Base-by-base conservation (phyloP, 2,888 invertebrate species). In the Gymnoscelis rufifasciata region DNA sequence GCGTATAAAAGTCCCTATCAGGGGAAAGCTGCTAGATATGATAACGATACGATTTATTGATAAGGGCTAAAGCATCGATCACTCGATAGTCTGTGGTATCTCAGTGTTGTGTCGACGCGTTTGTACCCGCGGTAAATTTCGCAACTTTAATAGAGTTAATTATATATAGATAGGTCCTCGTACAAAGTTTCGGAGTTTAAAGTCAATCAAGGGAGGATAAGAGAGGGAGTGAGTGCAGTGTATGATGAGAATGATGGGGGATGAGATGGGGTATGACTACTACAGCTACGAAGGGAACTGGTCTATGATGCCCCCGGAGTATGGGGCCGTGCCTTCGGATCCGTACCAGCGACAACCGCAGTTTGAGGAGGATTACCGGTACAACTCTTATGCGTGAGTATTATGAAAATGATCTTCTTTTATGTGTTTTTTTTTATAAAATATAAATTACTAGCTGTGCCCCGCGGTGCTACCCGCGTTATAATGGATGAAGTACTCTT, bases 221-320 rank as follows among this genome's bases (percentile, higher is more conserved):
- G n/a, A n/a, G n/a, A n/a, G 12, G 0, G 15, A 19, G 33, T 35
- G 35, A 52, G 40, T 47, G 45, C 38, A 59, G 72, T 74, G 74
- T 75, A 82, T 72, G 63, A 88, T 88, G 88, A 88, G 72, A 81
- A 91, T 90, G 90, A 89, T 90, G 78, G 89, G 82, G 42, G 90
- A 89, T 52, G 87, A 88, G 47, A 83, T 86, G 79, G 89, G 89
- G 62, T 88, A 90, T 50, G 90, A 90, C 50, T 92, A 92, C 47
- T 84, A 83, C 53, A 78, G 75, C 52, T 92, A 91, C 64, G 93
- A 93, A 64, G 89, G 90, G 62, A 90, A 90, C 65, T 93, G 93
- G 93, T 90, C 92, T 48, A 90, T 92, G 58, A 90, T 92, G 58
- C 93, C 93, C 7, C 91, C 92, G 65, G 93, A 93, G 75, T 93